Evolutionary conservation across 2,113 vertebrate species (phyloP).

Genomic region (Grus americana): DNA sequence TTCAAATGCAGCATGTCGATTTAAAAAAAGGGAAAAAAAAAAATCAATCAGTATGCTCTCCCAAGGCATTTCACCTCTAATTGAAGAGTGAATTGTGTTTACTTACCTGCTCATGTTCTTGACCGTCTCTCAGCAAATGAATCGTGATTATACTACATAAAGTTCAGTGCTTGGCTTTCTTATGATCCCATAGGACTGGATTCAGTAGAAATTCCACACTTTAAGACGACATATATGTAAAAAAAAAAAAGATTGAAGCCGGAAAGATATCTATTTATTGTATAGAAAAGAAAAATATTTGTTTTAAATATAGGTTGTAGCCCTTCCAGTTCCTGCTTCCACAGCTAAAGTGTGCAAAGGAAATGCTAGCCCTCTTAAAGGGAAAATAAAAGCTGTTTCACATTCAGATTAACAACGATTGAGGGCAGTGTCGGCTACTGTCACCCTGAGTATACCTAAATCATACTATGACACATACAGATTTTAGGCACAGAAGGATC

Average conservation of each 20-base stretch:
- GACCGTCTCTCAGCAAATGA: slow-evolving; percentile 1
- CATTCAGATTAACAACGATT: background rate
- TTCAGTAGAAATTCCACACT: background rate
- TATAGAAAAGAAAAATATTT: background rate
- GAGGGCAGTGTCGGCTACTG: background rate
- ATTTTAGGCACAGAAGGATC: background rate
- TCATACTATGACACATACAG: background rate
- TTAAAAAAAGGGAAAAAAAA: background rate
- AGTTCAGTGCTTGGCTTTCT: background rate
- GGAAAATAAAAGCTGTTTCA: background rate
- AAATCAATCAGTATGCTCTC: background rate
- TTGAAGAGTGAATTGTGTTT: slow-evolving; percentile 47
- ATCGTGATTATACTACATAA: background rate
- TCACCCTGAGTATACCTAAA: background rate
- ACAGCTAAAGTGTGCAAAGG: background rate
- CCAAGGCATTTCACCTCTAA: slow-evolving; percentile 32
- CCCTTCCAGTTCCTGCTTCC: background rate
- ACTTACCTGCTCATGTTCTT: background rate
- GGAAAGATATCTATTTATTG: background rate
- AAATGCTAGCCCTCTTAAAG: background rate
- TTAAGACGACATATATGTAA: background rate
- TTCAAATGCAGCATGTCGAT: background rate
- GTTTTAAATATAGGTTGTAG: background rate
- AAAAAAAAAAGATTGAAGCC: background rate
- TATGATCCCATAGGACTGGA: background rate